Percentiles rank a stretch among this genome's conserved stretches.
Evolutionary conservation across 1,140 invertebrate species (phyloP).

Genomic region (Diploscapter pachys): DNA sequence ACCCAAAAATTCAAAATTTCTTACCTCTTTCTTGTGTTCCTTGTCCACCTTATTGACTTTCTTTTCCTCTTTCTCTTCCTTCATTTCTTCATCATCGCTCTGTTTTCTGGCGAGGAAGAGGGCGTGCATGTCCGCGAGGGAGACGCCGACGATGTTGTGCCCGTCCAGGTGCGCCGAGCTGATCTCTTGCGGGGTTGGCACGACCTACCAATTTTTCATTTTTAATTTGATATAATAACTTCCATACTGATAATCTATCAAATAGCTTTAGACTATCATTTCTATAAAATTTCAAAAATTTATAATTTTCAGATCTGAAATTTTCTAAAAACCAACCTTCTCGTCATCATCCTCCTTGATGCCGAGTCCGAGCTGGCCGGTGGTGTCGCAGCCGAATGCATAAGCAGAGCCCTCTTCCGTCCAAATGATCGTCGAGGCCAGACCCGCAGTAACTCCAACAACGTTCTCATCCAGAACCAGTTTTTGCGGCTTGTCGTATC

Average conservation of each 20-base stretch:
- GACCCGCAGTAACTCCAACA: slow-evolving; percentile 46
- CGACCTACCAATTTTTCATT: slow-evolving; percentile 19
- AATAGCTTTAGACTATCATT: too few relatives aligned
- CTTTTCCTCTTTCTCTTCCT: too few relatives aligned
- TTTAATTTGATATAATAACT: too few relatives aligned
- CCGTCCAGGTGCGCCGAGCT: slow-evolving; percentile 51
- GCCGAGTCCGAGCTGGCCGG: slow-evolving; percentile 55
- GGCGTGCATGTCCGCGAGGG: slow-evolving; percentile 52
- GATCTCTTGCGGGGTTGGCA: slow-evolving; percentile 45
- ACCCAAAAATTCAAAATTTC: too few relatives aligned
- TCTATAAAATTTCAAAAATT: too few relatives aligned
- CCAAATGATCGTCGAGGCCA: slow-evolving; percentile 52
- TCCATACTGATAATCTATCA: too few relatives aligned
- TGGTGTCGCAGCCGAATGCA: slow-evolving; percentile 52
- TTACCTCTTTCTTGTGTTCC: too few relatives aligned
- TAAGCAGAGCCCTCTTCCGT: slow-evolving; percentile 47
- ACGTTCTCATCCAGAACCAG: slow-evolving; percentile 35
- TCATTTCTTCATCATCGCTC: too few relatives aligned
- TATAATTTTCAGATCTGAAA: too few relatives aligned
- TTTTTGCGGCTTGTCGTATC: slow-evolving; percentile 46
- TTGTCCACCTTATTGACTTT: too few relatives aligned
- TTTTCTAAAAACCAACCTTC: neutral
- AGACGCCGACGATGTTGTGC: slow-evolving; percentile 44
- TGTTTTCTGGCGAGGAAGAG: slow-evolving; percentile 42
- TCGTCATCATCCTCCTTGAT: slow-evolving; percentile 51